These are phyloP conservation scores for Lasioglossum morio DNA, from an alignment of 2,888 invertebrate species.

Conservation along the genomic window DNA sequence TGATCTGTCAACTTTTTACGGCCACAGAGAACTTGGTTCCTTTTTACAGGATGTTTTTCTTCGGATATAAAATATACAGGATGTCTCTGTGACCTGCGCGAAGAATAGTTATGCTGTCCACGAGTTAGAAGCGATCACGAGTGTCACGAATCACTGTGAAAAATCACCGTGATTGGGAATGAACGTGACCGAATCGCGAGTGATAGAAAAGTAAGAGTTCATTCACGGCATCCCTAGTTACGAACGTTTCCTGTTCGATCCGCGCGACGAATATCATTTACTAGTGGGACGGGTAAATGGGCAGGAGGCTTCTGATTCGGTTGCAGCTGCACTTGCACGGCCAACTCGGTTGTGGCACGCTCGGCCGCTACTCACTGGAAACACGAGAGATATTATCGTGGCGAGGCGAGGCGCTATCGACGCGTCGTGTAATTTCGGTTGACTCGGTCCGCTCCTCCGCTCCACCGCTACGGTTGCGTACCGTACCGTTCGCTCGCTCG, in stretches of 20 bases:
- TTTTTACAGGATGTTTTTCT: too few species aligned
- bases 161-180: too few species aligned
- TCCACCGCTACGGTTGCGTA: slow-evolving; percentile 43
- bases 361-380: background rate
- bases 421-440: slow-evolving; percentile 41
- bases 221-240: background rate
- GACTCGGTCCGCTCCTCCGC: slow-evolving; percentile 17
- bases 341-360: background rate
- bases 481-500: slow-evolving; percentile 50
- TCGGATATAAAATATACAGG: too few species aligned
- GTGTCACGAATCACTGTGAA: too few species aligned
- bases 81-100: too few species aligned
- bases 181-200: too few species aligned
- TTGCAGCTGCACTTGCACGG: slow-evolving; percentile 20
- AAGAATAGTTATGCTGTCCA: too few species aligned
- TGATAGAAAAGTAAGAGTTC: too few species aligned
- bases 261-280: slow-evolving; percentile 8
- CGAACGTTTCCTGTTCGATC: slow-evolving; percentile 1
- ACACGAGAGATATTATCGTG: slow-evolving; percentile 17
- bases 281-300: background rate
- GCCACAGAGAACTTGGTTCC: too few species aligned
- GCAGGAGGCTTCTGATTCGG: slow-evolving; percentile 10
- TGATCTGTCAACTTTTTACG: too few species aligned
- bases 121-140: too few species aligned
- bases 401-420: slow-evolving; percentile 20